Percentiles rank a stretch among this genome's conserved stretches.
These are phyloP conservation scores for Tuberolachnus salignus DNA, from an alignment of 2,888 invertebrate species.

Conservation along the genomic window DNA sequence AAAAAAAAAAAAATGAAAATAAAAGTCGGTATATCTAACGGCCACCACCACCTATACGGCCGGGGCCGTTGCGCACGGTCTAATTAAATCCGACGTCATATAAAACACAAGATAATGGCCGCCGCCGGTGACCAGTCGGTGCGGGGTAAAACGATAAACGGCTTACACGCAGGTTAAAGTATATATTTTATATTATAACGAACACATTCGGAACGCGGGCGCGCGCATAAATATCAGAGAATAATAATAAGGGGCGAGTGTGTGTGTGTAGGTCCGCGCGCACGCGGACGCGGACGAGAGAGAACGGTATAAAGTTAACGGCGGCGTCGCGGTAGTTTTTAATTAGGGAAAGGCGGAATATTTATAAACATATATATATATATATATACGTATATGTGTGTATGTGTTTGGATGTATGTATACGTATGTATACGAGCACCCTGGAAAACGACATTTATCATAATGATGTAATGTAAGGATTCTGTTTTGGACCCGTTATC, in stretches of 20 bases:
- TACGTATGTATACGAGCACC: background rate
- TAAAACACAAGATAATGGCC: conserved; percentile 50
- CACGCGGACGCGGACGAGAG: background rate
- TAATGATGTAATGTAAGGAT: conserved; percentile 56
- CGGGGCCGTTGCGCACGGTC: background rate
- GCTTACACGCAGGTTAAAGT: conserved; percentile 46
- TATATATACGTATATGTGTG: too few relatives aligned
- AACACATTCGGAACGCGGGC: conserved; percentile 17
- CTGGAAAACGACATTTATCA: conserved; percentile 56
- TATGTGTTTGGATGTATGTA: too few relatives aligned
- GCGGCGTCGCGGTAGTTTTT: conserved; percentile 49
- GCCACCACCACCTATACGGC: background rate
- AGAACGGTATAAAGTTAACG: conserved; percentile 38
- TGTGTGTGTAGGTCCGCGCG: background rate
- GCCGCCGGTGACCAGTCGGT: conserved; percentile 19
- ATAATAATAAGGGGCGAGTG: conserved; percentile 26
- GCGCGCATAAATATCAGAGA: conserved; percentile 19
- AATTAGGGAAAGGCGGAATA: conserved; percentile 52
- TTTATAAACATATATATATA: too few relatives aligned
- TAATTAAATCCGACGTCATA: conserved; percentile 54
- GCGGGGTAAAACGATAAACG: conserved; percentile 46
- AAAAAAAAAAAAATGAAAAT: conserved; percentile 14
- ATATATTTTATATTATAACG: background rate
- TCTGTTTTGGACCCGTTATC: conserved; percentile 56
- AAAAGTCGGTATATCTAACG: background rate